Base-by-base conservation (phyloP, 2,797 vertebrate species). In the Brachyalestes nurse region DNA sequence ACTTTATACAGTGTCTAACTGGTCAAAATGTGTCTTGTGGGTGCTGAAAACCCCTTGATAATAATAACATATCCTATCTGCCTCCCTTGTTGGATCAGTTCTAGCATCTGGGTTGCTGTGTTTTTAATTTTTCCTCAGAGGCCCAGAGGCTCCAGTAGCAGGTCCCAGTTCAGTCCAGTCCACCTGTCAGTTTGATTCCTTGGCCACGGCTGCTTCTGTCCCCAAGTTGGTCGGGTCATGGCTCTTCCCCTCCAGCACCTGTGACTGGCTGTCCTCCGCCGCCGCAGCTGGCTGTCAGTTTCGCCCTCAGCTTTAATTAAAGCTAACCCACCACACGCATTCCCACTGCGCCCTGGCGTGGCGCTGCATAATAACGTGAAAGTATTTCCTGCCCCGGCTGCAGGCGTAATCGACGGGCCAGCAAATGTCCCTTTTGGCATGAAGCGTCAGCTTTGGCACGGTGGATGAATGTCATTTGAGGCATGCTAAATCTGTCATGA, bases 121-220 rank as follows among this genome's bases (percentile, higher is more conserved):
- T 86, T 86, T 84, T 78, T 21, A 34, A 34, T 65, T 69, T 80
- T 88, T 89, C 90, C 88, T 57, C 62, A 86, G 10, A 21, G 86
- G 86, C 87, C 85, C 85, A 91, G 82, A 85, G 70, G 69, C 87
- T 88, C 83, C 92, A 87, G 90, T 90, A 91, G 89, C 82, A 82
- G 76, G 72, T 84, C n/a, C 47, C 60, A 90, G 87, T 90, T 89
- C 90, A 88, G 88, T 79, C 86, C 86, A 82, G 84, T 66, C 81
- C 90, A 92, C 91, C 91, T 94, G 92, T 93, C 91, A 90, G 85
- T 85, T 90, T 85, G 87, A 88, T 91, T 90, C 86, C 89, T 88
- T 88, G 47, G 75, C 87, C 91, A 90, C 87, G 86, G 88, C 88
- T 87, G 87, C 86, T 67, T 80, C 89, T 90, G 88, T 82, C 71